These are phyloP conservation scores for Rhamnusium bicolor DNA, from an alignment of 2,888 invertebrate species.

Conservation along the genomic window DNA sequence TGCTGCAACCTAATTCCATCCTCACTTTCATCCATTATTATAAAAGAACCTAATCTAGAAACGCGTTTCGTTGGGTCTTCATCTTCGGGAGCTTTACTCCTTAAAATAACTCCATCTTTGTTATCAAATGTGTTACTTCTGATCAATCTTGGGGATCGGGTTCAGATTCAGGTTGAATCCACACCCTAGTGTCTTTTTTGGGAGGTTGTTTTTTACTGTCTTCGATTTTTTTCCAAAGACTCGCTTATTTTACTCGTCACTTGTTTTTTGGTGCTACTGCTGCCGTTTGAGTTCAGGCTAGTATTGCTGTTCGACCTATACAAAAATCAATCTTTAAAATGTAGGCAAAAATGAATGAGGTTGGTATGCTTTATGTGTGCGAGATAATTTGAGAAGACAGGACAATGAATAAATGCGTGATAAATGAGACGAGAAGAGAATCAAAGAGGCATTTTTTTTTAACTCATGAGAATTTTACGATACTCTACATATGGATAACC, in stretches of 20 bases:
- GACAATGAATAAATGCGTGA: too few species aligned
- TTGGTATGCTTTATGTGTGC: too few species aligned
- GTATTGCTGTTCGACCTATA: slow-evolving; percentile 76
- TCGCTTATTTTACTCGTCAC: slow-evolving; percentile 86
- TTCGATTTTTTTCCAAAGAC: slow-evolving; percentile 85
- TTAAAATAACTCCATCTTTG: slow-evolving; percentile 59
- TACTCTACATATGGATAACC: too few species aligned
- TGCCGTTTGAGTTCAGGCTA: slow-evolving; percentile 70
- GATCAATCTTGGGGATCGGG: slow-evolving; percentile 71
- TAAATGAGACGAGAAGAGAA: too few species aligned
- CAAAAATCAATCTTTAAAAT: neutral
- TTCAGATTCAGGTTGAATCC: slow-evolving; percentile 67
- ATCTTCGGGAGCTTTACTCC: slow-evolving; percentile 56
- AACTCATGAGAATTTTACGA: too few species aligned
- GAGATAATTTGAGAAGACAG: too few species aligned
- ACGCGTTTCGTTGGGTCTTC: slow-evolving; percentile 68
- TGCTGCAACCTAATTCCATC: slow-evolving; percentile 40
- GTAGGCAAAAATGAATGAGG: too few species aligned
- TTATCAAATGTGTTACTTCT: slow-evolving; percentile 81
- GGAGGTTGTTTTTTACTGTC: slow-evolving; percentile 76
- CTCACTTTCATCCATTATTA: slow-evolving; percentile 68
- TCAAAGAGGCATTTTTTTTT: too few species aligned
- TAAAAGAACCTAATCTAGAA: slow-evolving; percentile 73
- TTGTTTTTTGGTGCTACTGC: slow-evolving; percentile 73
- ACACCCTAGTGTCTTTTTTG: slow-evolving; percentile 70